Percentiles rank a stretch among this genome's conserved stretches.
phyloP scores from a whole-genome alignment of 1,140 invertebrate species.

The Lutraria rhynchaena region DNA sequence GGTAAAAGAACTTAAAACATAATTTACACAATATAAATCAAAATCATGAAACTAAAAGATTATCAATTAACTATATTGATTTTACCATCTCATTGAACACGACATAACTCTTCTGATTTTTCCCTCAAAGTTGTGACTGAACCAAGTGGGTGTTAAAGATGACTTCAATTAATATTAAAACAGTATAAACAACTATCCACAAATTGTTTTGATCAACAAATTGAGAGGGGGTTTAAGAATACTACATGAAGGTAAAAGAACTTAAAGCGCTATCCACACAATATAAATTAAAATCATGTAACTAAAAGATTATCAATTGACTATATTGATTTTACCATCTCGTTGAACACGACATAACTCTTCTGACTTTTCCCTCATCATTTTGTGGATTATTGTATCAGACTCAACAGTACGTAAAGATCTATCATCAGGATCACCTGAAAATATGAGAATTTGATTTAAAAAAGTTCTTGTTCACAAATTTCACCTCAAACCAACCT shows the following conservation, averaged over 20 bases:
- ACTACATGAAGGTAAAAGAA: background rate
- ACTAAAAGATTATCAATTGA: background rate
- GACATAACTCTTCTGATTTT: slow-evolving; percentile 15
- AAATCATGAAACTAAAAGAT: background rate
- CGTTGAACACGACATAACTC: background rate
- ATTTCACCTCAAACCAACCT: no score
- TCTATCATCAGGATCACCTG: slow-evolving; percentile 34
- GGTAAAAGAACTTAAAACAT: no score
- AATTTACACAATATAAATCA: no score
- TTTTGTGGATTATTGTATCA: background rate
- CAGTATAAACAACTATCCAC: no score
- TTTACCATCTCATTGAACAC: background rate
- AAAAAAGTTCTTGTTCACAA: no score
- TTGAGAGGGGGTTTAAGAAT: background rate
- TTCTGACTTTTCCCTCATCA: slow-evolving; percentile 30
- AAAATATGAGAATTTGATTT: no score
- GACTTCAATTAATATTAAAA: no score
- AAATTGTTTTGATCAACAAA: background rate
- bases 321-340: background rate
- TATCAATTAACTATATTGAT: background rate
- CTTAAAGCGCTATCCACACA: no score
- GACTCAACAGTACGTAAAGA: slow-evolving; percentile 1
- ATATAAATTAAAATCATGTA: no score
- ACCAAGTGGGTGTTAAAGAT: no score
- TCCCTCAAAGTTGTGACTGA: no score